Conservation (phyloP, 2,888 invertebrate genomes). For the Rotaria sp. region DNA sequence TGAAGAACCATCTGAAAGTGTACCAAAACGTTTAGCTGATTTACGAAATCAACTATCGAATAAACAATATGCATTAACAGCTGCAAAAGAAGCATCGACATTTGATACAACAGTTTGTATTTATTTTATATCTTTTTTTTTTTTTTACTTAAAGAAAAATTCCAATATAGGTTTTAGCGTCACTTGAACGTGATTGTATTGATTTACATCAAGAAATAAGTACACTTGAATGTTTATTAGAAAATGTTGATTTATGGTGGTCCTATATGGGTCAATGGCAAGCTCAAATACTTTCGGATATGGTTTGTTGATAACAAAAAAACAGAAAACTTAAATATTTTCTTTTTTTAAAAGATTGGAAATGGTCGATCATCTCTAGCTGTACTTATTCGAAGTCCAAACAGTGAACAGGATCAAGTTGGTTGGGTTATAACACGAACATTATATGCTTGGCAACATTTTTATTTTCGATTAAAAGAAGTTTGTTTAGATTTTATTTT, state of each 20-base stretch:
- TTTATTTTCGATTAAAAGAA: conserved; percentile 24
- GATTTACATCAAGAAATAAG: neutral
- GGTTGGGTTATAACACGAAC: conserved; percentile 2
- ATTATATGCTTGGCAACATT: conserved; percentile 1
- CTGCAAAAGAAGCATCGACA: neutral
- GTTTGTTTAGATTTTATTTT: neutral
- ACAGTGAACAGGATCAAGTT: neutral
- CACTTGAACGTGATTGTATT: conserved; percentile 3
- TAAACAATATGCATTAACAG: conserved; percentile 5
- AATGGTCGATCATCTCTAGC: neutral
- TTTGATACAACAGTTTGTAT: neutral
- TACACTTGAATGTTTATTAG: conserved; percentile 4
- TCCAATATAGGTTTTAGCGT: neutral
- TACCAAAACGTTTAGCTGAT: conserved; percentile 4
- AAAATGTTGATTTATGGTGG: conserved; percentile 29
- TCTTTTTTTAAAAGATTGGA: neutral
- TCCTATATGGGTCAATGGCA: conserved; percentile 10
- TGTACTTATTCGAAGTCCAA: neutral
- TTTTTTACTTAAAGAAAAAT: neutral
- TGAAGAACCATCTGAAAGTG: neutral
- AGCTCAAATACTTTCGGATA: neutral
- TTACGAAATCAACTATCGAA: neutral
- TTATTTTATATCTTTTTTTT: neutral
- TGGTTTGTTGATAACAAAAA: neutral
- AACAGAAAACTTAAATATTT: neutral